phyloP scores from a whole-genome alignment of 1,140 invertebrate genomes.

The Drosophila hydei region DNA sequence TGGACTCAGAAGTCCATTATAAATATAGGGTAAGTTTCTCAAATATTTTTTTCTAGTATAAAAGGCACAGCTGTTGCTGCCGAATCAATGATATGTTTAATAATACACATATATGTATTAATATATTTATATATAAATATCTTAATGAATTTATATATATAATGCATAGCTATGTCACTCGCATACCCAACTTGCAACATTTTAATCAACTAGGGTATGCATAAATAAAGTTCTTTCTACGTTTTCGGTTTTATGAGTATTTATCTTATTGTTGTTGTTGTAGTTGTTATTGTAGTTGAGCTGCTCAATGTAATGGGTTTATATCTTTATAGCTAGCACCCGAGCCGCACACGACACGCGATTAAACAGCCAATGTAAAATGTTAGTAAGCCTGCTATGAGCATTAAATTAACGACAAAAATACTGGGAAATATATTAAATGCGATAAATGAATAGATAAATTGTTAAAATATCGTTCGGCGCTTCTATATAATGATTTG shows the following conservation, averaged over 20 bases:
- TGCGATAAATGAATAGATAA: too few species aligned
- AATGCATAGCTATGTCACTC: too few species aligned
- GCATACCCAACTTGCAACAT: not conserved
- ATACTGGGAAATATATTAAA: constrained; percentile 15
- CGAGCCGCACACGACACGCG: constrained; percentile 50
- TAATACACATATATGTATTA: too few species aligned
- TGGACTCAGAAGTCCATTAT: too few species aligned
- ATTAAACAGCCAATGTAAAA: constrained; percentile 57
- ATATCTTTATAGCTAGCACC: constrained; percentile 68
- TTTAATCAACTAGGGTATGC: constrained; percentile 2
- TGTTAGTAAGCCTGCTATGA: constrained; percentile 34
- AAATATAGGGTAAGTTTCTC: too few species aligned
- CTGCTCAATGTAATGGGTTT: constrained; percentile 60
- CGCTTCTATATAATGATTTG: too few species aligned
- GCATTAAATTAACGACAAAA: not conserved
- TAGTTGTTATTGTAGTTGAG: constrained; percentile 3
- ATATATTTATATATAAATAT: not conserved
- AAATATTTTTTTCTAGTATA: too few species aligned
- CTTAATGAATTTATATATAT: too few species aligned
- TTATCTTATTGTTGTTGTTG: constrained; percentile 14
- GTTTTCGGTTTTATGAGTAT: constrained; percentile 39
- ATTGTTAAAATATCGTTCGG: too few species aligned
- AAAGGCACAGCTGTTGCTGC: too few species aligned
- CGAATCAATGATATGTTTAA: too few species aligned
- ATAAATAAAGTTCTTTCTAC: constrained; percentile 32